Conservation (phyloP, 1,140 invertebrate species). For the Drosophila grimshawi region DNA sequence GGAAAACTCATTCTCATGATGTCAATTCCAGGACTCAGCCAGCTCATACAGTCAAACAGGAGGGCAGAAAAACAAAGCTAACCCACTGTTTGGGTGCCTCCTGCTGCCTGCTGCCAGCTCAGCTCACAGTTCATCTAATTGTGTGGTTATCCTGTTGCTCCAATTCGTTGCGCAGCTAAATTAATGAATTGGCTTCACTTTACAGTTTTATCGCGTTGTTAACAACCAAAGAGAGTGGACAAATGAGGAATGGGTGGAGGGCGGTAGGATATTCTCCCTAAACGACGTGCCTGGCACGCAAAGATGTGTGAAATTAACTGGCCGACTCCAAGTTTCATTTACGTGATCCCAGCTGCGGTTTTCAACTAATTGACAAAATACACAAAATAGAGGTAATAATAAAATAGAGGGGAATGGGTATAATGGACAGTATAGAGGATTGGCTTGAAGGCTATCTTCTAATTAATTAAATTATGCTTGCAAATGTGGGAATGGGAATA, state of each 20-base stretch:
- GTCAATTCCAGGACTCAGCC: conserved; percentile 6
- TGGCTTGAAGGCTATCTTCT: conserved; percentile 24
- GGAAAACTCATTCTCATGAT: conserved; percentile 6
- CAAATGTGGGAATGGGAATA: conserved; percentile 19
- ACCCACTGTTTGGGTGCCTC: background rate
- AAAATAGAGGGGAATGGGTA: background rate
- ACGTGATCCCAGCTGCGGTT: conserved; percentile 30
- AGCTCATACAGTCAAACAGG: conserved; percentile 7
- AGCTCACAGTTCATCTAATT: conserved; percentile 43
- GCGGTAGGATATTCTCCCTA: background rate
- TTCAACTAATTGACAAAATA: conserved; percentile 47
- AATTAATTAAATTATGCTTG: conserved; percentile 62
- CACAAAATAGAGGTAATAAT: conserved; percentile 3
- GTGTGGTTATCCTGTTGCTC: conserved; percentile 36
- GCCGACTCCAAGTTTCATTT: conserved; percentile 11
- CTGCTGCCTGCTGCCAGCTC: conserved; percentile 1
- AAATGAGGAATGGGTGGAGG: background rate
- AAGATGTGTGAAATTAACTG: conserved; percentile 28
- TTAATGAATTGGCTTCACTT: conserved; percentile 49
- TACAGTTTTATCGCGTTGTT: conserved; percentile 57
- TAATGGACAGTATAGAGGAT: background rate
- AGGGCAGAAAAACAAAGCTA: conserved; percentile 1
- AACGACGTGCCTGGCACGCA: conserved; percentile 14
- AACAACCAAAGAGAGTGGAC: background rate
- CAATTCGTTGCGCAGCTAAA: conserved; percentile 37